Percentiles rank a stretch among this genome's conserved stretches.
Evolutionary conservation across 2,797 vertebrate genomes (phyloP).

Genomic region (Anguilla obscura): DNA sequence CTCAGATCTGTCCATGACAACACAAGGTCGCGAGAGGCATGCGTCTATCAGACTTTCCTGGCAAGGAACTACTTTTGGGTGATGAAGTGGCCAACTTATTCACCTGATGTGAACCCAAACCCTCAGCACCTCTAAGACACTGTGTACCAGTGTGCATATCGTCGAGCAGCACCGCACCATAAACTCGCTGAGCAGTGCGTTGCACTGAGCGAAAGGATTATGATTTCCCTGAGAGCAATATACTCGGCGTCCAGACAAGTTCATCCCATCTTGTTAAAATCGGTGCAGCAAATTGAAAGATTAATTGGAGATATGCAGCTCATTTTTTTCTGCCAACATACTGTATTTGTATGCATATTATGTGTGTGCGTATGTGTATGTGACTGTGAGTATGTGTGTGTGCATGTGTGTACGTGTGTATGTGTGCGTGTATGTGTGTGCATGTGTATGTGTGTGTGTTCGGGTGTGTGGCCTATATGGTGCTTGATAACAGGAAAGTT

Average conservation of each 20-base stretch:
- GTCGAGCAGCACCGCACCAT: neutral
- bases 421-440: neutral
- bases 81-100: constrained; percentile 12
- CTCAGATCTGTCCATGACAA: neutral
- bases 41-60: neutral
- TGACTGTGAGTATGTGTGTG: neutral
- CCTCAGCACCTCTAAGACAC: neutral
- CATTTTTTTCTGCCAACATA: neutral
- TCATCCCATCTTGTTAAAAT: neutral
- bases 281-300: neutral
- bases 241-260: neutral
- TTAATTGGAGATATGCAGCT: neutral
- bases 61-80: neutral
- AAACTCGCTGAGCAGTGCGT: neutral
- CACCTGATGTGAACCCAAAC: neutral
- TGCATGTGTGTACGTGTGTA: neutral
- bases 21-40: neutral
- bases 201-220: neutral
- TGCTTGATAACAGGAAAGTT: neutral
- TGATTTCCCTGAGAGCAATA: neutral
- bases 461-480: too few species aligned
- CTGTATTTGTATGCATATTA: neutral
- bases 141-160: neutral
- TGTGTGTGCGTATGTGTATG: neutral
- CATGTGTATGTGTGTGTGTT: neutral